Evolutionary conservation across 2,113 vertebrate genomes (phyloP), one percentile per base, ranked within the genome.

Genomic region (Mellivora capensis): DNA sequence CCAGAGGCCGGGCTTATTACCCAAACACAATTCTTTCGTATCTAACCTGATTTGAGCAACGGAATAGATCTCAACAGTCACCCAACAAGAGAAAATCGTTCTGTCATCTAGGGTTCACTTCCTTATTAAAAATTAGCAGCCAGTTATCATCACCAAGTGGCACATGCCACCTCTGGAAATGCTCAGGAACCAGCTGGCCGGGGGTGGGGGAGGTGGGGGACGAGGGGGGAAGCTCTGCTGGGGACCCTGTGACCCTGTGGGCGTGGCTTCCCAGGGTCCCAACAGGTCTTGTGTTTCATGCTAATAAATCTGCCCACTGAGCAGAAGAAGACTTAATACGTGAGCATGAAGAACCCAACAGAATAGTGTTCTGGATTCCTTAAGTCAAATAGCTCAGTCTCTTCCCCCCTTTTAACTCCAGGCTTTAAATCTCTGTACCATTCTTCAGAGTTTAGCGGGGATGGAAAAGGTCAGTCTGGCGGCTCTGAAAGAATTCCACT

Each of bases 121-220:
- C 79, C 85, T 86, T 62, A 91, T 93, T 91, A 96, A 96, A 96
- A 90, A 96, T 87, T 29, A 29, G 98, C 98, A 99, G 98, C 77
- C 98, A 6, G 99, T 99, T 96, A 99, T 99, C 95, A 99, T 99
- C 5, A 98, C 99, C 54, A 99, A 99, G 96, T 98, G 99, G 91
- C 98, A 99, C 85, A 98, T 99, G 77, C 99, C 99, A 52, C 99
- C 99, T 79, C 96, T 99, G 76, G 99, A 99, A 97, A 98, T 99
- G 93, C 98, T 99, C 72, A 99, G 99, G 97, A 99, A 98, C 81
- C 99, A 99, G 76, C 97, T 99, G 39, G 99, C 99, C 34, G 99
- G 99, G 99, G 99, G 99, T n/a, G n/a, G n/a, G n/a, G n/a, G n/a
- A n/a, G n/a, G n/a, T n/a, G n/a, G n/a, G n/a, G n/a, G n/a, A n/a